Evolutionary conservation across 1,140 invertebrate species (phyloP), one percentile per base, ranked within the genome.

Genomic region (Platorchestia sp.): DNA sequence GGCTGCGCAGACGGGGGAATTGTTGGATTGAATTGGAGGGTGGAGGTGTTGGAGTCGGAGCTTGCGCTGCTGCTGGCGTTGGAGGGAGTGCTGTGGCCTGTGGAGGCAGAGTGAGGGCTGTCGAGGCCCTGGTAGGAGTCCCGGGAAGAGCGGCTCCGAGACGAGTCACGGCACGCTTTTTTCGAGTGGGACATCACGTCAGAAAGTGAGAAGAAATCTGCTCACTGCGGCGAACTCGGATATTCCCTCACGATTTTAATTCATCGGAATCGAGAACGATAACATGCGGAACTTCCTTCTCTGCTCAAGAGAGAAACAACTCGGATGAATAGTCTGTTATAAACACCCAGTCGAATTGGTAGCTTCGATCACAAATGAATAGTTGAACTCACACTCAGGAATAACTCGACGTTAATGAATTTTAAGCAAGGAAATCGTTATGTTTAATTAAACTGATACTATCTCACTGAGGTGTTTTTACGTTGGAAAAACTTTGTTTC

Each of bases 11-110:
- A 6, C 19, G 91, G 45, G 91, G 91, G 22, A 47, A 93, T 47
- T 5, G 91, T 44, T 45, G 44, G 45, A 40, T 45, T 93, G 91
- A 93, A 44, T 41, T 93, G 91, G 43, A 93, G 45, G 40, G 91
- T 93, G 7, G 91, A 45, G 44, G 91, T 45, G 91, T 93, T 93
- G 43, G 91, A 93, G 45, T 93, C 91, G 14, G 91, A 93, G 45
- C 91, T 93, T 27, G 91, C 45, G 45, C 45, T 93, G 91, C 91
- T 93, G 40, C 91, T 93, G 43, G 91, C 43, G 91, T 93, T 93
- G 43, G 91, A 93, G 0, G 91, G 91, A 44, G 91, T 93, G 91
- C 45, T 93, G 91, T 93, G 91, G 7, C 91, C 91, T 7, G 91
- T 93, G 91, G 91, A 93, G 14, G 43, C 91, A 19, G 91, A 44